Evolutionary conservation across 2,113 vertebrate species (phyloP).

Genomic region (Okapia johnstoni): DNA sequence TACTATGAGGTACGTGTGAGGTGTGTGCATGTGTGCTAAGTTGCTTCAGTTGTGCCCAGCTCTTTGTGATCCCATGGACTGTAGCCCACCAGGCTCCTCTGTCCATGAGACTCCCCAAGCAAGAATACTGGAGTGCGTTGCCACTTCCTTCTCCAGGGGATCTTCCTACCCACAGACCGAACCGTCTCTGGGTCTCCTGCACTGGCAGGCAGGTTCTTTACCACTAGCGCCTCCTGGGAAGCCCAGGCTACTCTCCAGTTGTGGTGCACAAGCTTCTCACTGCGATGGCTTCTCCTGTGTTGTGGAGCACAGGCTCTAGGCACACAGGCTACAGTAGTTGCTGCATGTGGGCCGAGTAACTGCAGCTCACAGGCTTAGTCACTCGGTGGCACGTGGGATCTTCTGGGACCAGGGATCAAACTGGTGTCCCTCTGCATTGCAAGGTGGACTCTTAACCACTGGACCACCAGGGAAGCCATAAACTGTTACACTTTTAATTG

Average conservation of each 20-base stretch:
- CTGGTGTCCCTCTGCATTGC: background rate
- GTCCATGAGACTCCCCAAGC: background rate
- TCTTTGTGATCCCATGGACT: background rate
- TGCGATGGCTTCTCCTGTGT: background rate
- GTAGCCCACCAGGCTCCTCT: background rate
- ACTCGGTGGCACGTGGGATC: background rate
- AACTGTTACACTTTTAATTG: background rate
- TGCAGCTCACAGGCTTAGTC: background rate
- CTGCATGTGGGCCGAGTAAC: background rate
- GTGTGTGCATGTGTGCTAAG: background rate
- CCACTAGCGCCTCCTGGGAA: background rate
- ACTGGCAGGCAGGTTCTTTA: background rate
- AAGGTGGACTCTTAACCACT: background rate
- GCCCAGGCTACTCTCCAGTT: background rate
- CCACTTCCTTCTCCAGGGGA: background rate
- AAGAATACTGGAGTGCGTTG: background rate
- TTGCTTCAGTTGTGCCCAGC: background rate
- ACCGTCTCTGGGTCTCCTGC: background rate
- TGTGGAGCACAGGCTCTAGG: background rate
- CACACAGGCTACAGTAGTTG: background rate
- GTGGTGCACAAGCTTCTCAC: background rate
- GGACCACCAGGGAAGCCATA: background rate
- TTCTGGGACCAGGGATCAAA: background rate
- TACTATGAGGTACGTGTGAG: background rate
- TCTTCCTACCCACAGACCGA: background rate